Base-by-base conservation (phyloP, 1,140 invertebrate genomes). In the Ceratina japonica region DNA sequence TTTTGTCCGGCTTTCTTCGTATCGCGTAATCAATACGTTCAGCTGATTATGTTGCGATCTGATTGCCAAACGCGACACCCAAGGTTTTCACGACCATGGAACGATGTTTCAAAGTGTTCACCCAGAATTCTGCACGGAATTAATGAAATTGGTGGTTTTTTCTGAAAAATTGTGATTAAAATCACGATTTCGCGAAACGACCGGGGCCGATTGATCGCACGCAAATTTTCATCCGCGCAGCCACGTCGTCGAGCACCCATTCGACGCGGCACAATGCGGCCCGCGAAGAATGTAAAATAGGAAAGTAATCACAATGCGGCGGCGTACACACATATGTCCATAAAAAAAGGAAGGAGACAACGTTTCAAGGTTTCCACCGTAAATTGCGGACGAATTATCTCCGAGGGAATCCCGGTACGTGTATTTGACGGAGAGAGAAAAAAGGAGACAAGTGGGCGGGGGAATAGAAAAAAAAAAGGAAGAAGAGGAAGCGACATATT, bases 301-400 rank as follows among this genome's bases (percentile, higher is more conserved):
- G 24, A 20, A 51, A 27, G 54, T 61, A 75, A 75, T 68, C 62
- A 24, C 54, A 1, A 10, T 20, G 56, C 18, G 7, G 37, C 22
- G 37, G 27, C 8, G 24, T 22, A 1, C 62, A 44, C 10, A 44
- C 37, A 31, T 31, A 44, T 8, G 37, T 3, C 5, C 37, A 44
- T 8, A 44, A 44, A 44, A 44, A 44, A 44, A 8, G 1, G 2
- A 37, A 65, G 54, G 37, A 56, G 20, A 56, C 49, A 59, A 70
- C 7, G 15, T 58, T 75, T 27, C 64, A 61, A 51, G 64, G 65
- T 76, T 61, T 8, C 13, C 22, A n/a, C 12, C 18, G 64, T 16
- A 58, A 68, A 75, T 68, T 31, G 52, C 74, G 18, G 5, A 49
- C 24, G 37, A 76, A 69, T 68, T 76, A 59, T 51, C 65, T 27